Evolutionary conservation across 2,797 vertebrate species (phyloP).

Genomic region (Lemur catta): DNA sequence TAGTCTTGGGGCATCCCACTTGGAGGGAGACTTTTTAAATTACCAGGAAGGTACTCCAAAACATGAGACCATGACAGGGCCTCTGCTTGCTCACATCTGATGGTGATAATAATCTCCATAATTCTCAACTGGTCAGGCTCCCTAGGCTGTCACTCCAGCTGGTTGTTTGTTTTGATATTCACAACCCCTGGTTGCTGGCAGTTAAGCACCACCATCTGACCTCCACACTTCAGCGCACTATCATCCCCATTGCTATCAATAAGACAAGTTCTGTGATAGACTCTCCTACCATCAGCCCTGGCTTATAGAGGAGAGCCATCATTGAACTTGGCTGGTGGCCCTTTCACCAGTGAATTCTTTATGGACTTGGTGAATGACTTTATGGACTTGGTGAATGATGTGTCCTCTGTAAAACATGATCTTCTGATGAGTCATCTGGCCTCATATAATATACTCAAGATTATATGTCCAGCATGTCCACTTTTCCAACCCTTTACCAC

Average conservation of each 20-base stretch:
- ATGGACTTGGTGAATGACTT: neutral
- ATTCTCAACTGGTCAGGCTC: neutral
- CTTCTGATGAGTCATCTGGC: neutral
- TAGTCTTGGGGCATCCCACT: neutral
- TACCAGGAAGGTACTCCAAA: neutral
- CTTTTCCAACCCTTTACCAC: neutral
- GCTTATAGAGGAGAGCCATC: neutral
- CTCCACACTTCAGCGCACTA: neutral
- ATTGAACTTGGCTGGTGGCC: neutral
- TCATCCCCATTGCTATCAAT: neutral
- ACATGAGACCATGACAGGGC: neutral
- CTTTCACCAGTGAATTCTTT: neutral
- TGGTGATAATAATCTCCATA: neutral
- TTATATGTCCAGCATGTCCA: neutral
- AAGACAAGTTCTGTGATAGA: neutral
- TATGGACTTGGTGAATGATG: neutral
- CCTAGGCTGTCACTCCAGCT: neutral
- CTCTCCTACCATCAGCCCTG: neutral
- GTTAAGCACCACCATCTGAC: neutral
- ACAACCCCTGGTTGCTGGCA: neutral
- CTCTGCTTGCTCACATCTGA: neutral
- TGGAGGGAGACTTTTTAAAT: neutral
- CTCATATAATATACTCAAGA: neutral
- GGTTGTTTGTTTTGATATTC: neutral
- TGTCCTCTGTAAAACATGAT: neutral